Evolutionary conservation across 2,888 invertebrate genomes (phyloP), one percentile per base, ranked within the genome.

Genomic region (Lepeophtheirus nordmannii): DNA sequence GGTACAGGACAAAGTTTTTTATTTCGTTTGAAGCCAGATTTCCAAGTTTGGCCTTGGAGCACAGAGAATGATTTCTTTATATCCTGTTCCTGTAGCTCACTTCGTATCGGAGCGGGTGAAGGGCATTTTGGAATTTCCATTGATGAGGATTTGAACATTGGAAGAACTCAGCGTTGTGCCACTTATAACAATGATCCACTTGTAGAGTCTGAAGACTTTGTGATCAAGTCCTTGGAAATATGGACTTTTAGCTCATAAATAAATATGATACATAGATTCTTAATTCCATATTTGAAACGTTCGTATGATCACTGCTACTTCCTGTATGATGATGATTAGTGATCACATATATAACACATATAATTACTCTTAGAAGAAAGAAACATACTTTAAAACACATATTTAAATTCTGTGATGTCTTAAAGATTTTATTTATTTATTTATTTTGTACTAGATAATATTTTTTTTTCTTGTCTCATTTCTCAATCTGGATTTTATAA

Each of bases 51-150:
- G 60, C 20, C 22, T 17, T 60, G 60, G 60, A 37, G 37, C 23
- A 60, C 60, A 37, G 39, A 60, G 1, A 60, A 60, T 14, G 60
- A 60, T 14, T 60, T 22, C 38, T 60, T 60, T n/a, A 60, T 60
- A 1, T 37, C 60, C 7, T 60, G 60, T 60, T 14, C 37, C 14
- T 30, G 10, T 10, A 30, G 10, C 10, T 30, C 60, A 17, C 60
- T 60, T 60, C 38, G 37, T 30, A 60, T 60, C 23, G 60, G 60
- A 17, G 60, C 60, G n/a, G 60, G 60, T 37, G 60, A 60, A 12
- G 60, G 60, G 9, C 60, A 60, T 10, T 60, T 60, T 60, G 60
- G 60, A 2, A 14, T 60, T 10, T 37, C 60, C 60, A 22, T 60
- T 22, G 60, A 60, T 38, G 30, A 30, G 17, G 60, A 60, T 30